A percentile compares a stretch with the other conserved stretches of the same genome.
Evolutionary conservation across 2,113 vertebrate genomes (phyloP).

Genomic region (Prionailurus viverrinus): DNA sequence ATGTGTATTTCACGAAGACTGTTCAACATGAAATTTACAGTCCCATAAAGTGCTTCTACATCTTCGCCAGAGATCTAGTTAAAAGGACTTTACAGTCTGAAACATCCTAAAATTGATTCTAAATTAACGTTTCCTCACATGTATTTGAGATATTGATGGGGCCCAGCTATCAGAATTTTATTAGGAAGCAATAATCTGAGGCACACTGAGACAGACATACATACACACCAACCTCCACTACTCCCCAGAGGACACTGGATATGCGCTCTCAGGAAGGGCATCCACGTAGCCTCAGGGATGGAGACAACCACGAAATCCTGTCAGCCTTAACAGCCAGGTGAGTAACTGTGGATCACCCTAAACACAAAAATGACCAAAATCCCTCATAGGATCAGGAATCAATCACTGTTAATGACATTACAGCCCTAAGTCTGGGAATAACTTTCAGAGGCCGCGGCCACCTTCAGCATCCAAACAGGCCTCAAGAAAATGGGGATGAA

Average conservation of each 20-base stretch:
- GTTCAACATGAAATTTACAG: conserved; percentile 89
- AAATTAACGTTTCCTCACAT: conserved; percentile 87
- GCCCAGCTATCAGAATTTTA: conserved; percentile 83
- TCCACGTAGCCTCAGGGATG: neutral
- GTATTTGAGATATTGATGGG: conserved; percentile 85
- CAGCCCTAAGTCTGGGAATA: neutral
- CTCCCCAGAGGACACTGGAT: conserved; percentile 64
- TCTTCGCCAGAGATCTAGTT: conserved; percentile 88
- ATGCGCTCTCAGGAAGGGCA: conserved; percentile 33
- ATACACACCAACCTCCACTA: conserved; percentile 64
- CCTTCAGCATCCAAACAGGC: neutral
- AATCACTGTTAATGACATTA: conserved; percentile 6
- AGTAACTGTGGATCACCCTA: neutral
- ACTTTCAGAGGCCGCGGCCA: neutral
- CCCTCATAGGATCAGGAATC: neutral
- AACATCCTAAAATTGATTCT: conserved; percentile 90
- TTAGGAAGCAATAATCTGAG: conserved; percentile 82
- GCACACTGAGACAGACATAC: conserved; percentile 68
- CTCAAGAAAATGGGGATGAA: neutral
- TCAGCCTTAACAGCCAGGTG: conserved; percentile 11
- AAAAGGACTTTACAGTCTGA: conserved; percentile 91
- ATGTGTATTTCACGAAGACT: conserved; percentile 87
- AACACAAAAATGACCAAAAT: conserved; percentile 55
- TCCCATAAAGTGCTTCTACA: conserved; percentile 87
- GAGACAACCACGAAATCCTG: neutral